Evolutionary conservation across 2,113 vertebrate species (phyloP).

Genomic region (Motacilla tschutschensis): DNA sequence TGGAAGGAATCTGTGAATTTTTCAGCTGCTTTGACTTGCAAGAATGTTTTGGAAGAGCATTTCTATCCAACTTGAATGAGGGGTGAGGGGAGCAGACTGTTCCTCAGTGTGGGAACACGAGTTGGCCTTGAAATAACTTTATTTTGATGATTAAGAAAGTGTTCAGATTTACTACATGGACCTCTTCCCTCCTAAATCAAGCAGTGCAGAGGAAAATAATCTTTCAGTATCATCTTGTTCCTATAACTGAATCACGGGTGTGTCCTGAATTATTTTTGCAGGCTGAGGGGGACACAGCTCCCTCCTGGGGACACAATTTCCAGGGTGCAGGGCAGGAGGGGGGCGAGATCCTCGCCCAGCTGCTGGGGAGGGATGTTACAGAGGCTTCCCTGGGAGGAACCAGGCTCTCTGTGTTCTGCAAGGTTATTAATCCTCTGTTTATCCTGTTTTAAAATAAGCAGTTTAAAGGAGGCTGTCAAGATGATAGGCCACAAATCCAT

Average conservation of each 20-base stretch:
- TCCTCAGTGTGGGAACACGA: background rate
- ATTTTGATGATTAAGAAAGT: background rate
- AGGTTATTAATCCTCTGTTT: slow-evolving; percentile 54
- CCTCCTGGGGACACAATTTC: background rate
- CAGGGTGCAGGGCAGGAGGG: background rate
- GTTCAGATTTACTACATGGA: background rate
- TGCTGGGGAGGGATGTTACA: background rate
- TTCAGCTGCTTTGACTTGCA: background rate
- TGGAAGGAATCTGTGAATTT: background rate
- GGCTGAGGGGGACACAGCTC: background rate
- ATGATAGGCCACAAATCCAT: slow-evolving; percentile 57
- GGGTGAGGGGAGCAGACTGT: background rate
- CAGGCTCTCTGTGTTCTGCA: background rate
- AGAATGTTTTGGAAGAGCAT: background rate
- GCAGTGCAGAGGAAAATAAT: background rate
- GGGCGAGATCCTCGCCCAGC: background rate
- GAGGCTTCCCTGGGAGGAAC: background rate
- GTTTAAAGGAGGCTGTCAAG: slow-evolving; percentile 55
- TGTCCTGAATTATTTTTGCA: background rate
- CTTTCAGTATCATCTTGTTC: background rate
- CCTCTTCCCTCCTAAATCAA: background rate
- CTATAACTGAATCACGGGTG: fast-evolving
- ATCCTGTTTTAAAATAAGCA: slow-evolving; percentile 67
- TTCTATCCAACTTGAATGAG: background rate
- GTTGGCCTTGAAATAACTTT: background rate